phyloP scores from a whole-genome alignment of 2,888 invertebrate species.

The Amphiduros pacificus region DNA sequence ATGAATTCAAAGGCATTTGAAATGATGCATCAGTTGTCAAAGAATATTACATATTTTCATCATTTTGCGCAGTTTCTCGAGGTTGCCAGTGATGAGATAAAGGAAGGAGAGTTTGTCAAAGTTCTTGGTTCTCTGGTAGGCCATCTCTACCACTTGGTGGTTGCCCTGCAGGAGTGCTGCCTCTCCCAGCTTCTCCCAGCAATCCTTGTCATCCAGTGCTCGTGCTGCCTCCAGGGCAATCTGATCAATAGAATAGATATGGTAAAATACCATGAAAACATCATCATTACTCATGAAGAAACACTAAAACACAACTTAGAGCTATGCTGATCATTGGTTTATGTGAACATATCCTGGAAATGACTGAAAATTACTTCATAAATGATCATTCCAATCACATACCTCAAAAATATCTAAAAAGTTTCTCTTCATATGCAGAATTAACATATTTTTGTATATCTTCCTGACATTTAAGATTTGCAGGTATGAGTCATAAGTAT shows the following conservation, averaged over 20 bases:
- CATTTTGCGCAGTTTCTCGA: slow-evolving; percentile 97
- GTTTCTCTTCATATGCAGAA: too few species aligned
- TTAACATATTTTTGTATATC: too few species aligned
- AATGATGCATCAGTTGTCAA: not conserved
- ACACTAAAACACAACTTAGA: too few species aligned
- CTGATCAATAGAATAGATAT: slow-evolving; percentile 32
- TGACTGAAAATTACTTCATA: too few species aligned
- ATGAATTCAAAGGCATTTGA: not conserved
- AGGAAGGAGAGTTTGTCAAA: slow-evolving; percentile 98
- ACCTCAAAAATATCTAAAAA: too few species aligned
- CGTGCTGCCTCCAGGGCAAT: slow-evolving; percentile 92
- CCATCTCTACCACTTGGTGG: slow-evolving; percentile 88
- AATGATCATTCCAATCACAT: too few species aligned
- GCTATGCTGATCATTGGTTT: too few species aligned
- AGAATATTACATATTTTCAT: slow-evolving; percentile 77
- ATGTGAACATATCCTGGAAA: not conserved
- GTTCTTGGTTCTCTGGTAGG: slow-evolving; percentile 98
- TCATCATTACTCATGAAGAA: too few species aligned
- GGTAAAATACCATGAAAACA: too few species aligned
- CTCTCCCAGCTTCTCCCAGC: slow-evolving; percentile 94
- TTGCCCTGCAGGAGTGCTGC: slow-evolving; percentile 84
- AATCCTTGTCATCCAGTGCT: slow-evolving; percentile 86
- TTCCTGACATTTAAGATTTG: too few species aligned
- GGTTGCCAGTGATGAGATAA: slow-evolving; percentile 95
- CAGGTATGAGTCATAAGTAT: too few species aligned